These are phyloP conservation scores for Myrmecophaga tridactyla DNA, from an alignment of 2,113 vertebrate species.

Conservation along the genomic window DNA sequence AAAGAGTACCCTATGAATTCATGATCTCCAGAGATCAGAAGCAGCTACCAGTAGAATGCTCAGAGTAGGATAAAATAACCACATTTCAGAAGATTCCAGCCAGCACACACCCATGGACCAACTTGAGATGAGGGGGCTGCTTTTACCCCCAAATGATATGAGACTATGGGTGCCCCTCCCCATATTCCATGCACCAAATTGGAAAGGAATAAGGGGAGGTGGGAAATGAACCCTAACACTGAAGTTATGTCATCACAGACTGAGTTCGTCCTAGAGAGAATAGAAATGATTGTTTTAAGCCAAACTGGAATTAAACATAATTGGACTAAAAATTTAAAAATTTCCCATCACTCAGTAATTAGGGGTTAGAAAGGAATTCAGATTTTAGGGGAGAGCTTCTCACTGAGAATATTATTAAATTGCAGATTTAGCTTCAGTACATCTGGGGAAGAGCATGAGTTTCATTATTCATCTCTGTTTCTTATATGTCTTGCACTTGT, in stretches of 20 bases:
- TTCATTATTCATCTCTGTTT: neutral
- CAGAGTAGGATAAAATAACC: rapidly evolving
- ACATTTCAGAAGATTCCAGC: neutral
- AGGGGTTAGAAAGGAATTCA: neutral
- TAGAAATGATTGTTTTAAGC: neutral
- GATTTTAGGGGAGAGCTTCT: neutral
- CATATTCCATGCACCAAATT: neutral
- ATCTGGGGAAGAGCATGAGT: neutral
- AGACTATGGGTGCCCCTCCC: neutral
- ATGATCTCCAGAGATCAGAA: neutral
- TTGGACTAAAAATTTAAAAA: neutral
- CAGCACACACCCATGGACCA: neutral
- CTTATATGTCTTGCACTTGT: neutral
- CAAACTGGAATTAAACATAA: neutral
- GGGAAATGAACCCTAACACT: neutral
- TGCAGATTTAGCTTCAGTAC: neutral
- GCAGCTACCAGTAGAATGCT: neutral
- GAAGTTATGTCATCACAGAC: neutral
- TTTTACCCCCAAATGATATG: neutral
- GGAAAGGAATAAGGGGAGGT: neutral
- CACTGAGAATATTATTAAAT: neutral
- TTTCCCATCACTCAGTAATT: neutral
- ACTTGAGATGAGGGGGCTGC: neutral
- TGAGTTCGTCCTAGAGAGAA: neutral
- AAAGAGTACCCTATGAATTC: neutral